Conservation (phyloP, 1,140 invertebrate genomes). For the Heterodera carotae region DNA sequence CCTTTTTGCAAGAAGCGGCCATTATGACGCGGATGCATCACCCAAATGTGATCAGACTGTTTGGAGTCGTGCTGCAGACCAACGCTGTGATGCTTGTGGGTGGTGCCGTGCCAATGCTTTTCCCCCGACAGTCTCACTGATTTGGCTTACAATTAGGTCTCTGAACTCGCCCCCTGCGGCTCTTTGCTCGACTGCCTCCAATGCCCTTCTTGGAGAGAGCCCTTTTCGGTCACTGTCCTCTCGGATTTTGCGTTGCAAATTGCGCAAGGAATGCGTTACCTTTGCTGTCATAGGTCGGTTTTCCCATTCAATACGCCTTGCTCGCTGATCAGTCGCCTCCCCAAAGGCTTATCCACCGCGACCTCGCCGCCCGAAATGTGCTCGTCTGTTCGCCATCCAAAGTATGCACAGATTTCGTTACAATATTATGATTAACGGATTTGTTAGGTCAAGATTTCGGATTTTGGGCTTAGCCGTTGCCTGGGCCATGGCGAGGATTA, state of each 20-base stretch:
- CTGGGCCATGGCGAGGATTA: slow-evolving; percentile 97
- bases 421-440: neutral
- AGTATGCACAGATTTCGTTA: slow-evolving; percentile 72
- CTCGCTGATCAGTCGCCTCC: neutral
- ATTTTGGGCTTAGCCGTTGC: slow-evolving; percentile 91
- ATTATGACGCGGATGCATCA: slow-evolving; percentile 97
- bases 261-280: slow-evolving; percentile 92
- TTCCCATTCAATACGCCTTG: neutral
- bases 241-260: slow-evolving; percentile 91
- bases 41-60: slow-evolving; percentile 91
- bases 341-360: slow-evolving; percentile 81
- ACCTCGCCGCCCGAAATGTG: slow-evolving; percentile 94
- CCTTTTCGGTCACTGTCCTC: slow-evolving; percentile 77
- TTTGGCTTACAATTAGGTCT: slow-evolving; percentile 72
- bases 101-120: neutral
- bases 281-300: slow-evolving; percentile 67
- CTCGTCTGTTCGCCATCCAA: slow-evolving; percentile 89
- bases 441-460: slow-evolving; percentile 84
- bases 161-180: slow-evolving; percentile 88
- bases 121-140: too few species aligned
- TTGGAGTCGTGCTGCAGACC: slow-evolving; percentile 92
- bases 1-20: slow-evolving; percentile 94
- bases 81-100: slow-evolving; percentile 81
- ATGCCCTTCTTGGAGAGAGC: slow-evolving; percentile 81
- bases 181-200: slow-evolving; percentile 93